Percentiles rank a stretch among this genome's conserved stretches.
phyloP scores from a whole-genome alignment of 2,113 vertebrate genomes.

The Strigops habroptila region DNA sequence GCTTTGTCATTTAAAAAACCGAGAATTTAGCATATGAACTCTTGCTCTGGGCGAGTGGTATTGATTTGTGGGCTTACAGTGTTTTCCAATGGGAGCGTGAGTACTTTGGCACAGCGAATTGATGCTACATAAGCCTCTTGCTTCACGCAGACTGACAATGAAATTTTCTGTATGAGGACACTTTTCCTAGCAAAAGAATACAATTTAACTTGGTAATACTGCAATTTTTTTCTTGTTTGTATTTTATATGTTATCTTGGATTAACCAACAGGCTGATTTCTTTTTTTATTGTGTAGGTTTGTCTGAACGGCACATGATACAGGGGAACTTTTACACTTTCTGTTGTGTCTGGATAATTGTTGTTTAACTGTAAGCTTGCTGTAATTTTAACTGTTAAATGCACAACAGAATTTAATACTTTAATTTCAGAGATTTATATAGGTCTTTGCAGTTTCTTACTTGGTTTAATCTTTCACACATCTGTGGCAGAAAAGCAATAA shows the following conservation, averaged over 20 bases:
- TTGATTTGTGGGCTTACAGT: fast-evolving
- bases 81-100: not conserved
- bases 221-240: not conserved
- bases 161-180: not conserved
- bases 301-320: not conserved
- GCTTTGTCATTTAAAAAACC: not conserved
- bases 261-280: not conserved
- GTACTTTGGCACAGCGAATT: not conserved
- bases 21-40: not conserved
- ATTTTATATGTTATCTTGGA: not conserved
- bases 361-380: not conserved
- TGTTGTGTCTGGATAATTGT: not conserved
- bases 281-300: not conserved
- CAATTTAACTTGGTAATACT: not conserved
- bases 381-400: not conserved
- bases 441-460: not conserved
- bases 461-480: not conserved
- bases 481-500: not conserved
- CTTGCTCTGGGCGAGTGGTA: not conserved
- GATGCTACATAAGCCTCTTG: not conserved
- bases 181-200: not conserved
- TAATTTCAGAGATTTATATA: not conserved
- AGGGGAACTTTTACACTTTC: not conserved
- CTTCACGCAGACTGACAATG: not conserved
- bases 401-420: not conserved